Conservation (phyloP, 2,888 invertebrate species). For the Chymomyza caudatula region DNA sequence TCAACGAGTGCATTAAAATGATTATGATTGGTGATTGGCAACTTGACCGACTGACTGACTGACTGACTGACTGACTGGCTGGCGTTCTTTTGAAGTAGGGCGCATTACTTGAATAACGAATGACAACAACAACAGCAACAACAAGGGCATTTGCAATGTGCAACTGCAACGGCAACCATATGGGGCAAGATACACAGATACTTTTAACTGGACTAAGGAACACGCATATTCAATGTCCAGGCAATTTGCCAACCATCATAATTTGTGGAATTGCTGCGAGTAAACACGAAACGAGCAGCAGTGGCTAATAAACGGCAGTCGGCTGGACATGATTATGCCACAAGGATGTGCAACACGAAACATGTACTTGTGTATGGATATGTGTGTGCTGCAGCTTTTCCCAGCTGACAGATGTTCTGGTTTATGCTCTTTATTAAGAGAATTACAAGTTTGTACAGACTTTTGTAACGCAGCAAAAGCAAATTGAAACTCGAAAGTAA, state of each 20-base stretch:
- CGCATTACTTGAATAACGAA: slow-evolving; percentile 20
- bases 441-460: slow-evolving; percentile 7
- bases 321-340: slow-evolving; percentile 7
- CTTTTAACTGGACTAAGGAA: slow-evolving; percentile 23
- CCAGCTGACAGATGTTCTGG: slow-evolving; percentile 48
- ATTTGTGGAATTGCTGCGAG: slow-evolving; percentile 31
- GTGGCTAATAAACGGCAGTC: slow-evolving; percentile 52
- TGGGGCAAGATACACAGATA: slow-evolving; percentile 28
- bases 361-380: slow-evolving; percentile 27
- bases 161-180: slow-evolving; percentile 37
- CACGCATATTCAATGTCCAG: slow-evolving; percentile 46
- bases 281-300: slow-evolving; percentile 34
- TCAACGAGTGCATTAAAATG: slow-evolving; percentile 2
- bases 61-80: neutral
- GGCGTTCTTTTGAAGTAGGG: slow-evolving; percentile 30
- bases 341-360: slow-evolving; percentile 23
- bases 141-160: too few species aligned
- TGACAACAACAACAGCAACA: slow-evolving; percentile 1
- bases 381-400: neutral
- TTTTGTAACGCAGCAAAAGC: neutral
- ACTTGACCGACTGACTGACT: slow-evolving; percentile 2
- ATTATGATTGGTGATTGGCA: slow-evolving; percentile 41
- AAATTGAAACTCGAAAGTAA: too few species aligned
- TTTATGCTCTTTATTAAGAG: slow-evolving; percentile 17
- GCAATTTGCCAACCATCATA: slow-evolving; percentile 55